Conservation (phyloP, 2,888 invertebrate species). For the Platycheirus rosarum region DNA sequence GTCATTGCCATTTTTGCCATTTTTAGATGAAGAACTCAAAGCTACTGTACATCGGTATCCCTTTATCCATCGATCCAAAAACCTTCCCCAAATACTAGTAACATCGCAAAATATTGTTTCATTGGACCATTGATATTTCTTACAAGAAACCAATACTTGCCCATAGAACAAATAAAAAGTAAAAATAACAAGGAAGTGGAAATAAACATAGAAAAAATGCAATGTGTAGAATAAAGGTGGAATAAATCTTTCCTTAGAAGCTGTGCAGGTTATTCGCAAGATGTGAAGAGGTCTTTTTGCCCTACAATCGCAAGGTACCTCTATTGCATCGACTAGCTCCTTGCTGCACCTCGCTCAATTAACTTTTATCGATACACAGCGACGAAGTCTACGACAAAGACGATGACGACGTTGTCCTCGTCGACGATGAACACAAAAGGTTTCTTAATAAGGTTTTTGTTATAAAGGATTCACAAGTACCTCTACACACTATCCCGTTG, state of each 20-base stretch:
- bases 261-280: constrained; percentile 35
- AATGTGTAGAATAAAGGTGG: constrained; percentile 57
- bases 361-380: constrained; percentile 71
- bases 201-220: constrained; percentile 50
- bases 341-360: constrained; percentile 67
- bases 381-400: constrained; percentile 18
- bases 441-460: constrained; percentile 72
- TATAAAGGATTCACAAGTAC: constrained; percentile 61
- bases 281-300: constrained; percentile 58
- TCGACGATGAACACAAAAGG: constrained; percentile 68
- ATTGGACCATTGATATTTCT: neutral
- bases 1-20: too few relatives aligned
- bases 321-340: neutral
- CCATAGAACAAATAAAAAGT: constrained; percentile 12
- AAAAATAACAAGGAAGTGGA: constrained; percentile 33
- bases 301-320: constrained; percentile 55
- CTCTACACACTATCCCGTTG: constrained; percentile 21
- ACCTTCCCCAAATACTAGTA: too few relatives aligned
- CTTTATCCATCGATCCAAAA: too few relatives aligned
- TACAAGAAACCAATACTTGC: neutral
- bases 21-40: too few relatives aligned
- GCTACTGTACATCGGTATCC: too few relatives aligned
- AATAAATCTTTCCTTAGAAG: constrained; percentile 63
- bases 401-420: too few relatives aligned
- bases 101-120: too few relatives aligned